Evolutionary conservation across 2,113 vertebrate species (phyloP).

Genomic region (Brienomyrus longianalis): DNA sequence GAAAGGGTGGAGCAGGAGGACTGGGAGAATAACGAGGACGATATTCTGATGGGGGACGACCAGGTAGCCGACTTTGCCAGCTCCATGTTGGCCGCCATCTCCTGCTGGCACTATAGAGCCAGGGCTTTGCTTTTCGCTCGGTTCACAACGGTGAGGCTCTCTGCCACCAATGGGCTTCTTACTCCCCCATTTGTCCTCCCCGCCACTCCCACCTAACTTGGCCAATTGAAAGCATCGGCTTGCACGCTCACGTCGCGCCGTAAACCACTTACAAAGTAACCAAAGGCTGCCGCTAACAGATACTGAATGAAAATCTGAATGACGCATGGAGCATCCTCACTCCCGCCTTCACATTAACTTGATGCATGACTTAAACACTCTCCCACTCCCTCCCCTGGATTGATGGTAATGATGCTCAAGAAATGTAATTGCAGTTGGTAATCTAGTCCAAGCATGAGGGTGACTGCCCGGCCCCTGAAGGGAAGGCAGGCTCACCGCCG

Average conservation of each 20-base stretch:
- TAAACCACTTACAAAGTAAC: conserved; percentile 36
- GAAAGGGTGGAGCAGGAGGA: conserved; percentile 41
- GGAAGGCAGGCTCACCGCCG: neutral
- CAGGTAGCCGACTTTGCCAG: conserved; percentile 91
- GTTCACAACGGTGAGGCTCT: conserved; percentile 83
- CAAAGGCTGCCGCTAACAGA: conserved; percentile 18
- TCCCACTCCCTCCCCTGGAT: neutral
- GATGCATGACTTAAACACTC: conserved; percentile 31
- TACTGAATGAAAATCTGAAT: conserved; percentile 12
- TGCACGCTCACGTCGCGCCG: conserved; percentile 1
- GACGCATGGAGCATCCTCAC: conserved; percentile 4
- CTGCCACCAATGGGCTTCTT: conserved; percentile 55
- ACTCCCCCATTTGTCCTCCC: conserved; percentile 28
- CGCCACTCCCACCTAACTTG: conserved; percentile 16
- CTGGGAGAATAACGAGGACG: conserved; percentile 67
- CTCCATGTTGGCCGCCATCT: conserved; percentile 80
- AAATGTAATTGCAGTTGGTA: neutral
- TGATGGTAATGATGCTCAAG: neutral
- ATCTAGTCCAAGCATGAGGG: conserved; percentile 8
- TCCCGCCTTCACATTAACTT: conserved; percentile 21
- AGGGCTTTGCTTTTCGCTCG: conserved; percentile 84
- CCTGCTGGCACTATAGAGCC: conserved; percentile 86
- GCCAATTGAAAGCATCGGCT: conserved; percentile 33
- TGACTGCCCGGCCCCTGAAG: conserved; percentile 2
- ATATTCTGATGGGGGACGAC: conserved; percentile 73